Evolutionary conservation across 2,797 vertebrate genomes (phyloP), one percentile per base, ranked within the genome.

Genomic region (Ctenosaura bakeri): DNA sequence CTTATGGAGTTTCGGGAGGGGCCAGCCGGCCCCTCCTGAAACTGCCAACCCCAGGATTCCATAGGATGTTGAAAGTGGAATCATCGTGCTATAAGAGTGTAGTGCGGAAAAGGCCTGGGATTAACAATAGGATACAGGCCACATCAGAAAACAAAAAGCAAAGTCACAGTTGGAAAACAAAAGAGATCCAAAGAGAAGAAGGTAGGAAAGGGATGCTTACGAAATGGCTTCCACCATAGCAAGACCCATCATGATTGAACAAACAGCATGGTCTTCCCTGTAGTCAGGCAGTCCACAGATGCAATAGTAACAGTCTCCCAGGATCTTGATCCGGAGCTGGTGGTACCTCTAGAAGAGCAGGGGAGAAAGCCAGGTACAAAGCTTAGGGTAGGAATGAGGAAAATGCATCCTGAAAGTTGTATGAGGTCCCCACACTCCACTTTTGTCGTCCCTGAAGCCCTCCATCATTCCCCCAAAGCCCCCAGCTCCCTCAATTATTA

Each of bases 241-340:
- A 0, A 99, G 97, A 13, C 99, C 99, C 99, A 99, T 99, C 96
- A 98, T 96, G 95, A 99, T 99, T 90, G 98, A 99, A 97, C 98
- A 99, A 71, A 97, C 98, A 0, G 99, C 98, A 0, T 99, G 99
- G 95, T 99, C 99, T 2, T 99, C 98, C 3, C 99, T 97, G 95
- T 98, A 99, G 95, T 99, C 98, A 0, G 99, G 99, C 90, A 99
- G 97, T 50, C 99, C 99, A 10, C 98, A 99, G 96, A 99, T 99
- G 92, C 99, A 99, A 95, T 99, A 99, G 94, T 99, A 99, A 88
- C 99, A 99, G 96, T 99, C 99, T 0, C 99, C 99, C 69, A 99
- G 97, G 95, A 99, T 99, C 97, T 99, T 99, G 92, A 99, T 99
- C 69, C 98, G 98, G 90, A 99, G 93, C 92, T 99, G 98, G 94